Conservation (phyloP, 2,113 vertebrate genomes). For the Microcebus tavaratra region DNA sequence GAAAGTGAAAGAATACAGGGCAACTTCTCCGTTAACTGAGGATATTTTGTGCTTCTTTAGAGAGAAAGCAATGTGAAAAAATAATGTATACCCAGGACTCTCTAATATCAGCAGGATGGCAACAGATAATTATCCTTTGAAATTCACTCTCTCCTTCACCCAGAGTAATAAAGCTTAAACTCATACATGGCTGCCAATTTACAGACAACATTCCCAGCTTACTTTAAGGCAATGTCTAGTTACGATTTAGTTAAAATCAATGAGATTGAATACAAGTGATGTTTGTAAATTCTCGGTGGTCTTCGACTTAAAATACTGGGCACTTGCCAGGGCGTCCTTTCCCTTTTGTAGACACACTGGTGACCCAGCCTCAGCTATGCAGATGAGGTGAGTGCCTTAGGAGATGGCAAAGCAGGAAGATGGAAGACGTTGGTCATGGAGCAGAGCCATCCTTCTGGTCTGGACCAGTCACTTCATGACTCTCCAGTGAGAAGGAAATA, state of each 20-base stretch:
- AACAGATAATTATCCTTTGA: neutral
- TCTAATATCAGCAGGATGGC: too few relatives aligned
- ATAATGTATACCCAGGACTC: neutral
- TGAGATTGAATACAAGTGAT: neutral
- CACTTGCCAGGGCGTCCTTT: neutral
- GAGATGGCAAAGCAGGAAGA: neutral
- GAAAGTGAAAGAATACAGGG: neutral
- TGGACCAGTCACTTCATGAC: neutral
- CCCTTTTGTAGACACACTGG: neutral
- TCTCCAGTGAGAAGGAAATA: neutral
- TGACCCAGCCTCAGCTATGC: neutral
- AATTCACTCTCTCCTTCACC: neutral
- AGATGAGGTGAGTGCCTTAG: neutral
- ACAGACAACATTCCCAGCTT: neutral
- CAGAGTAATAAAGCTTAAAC: neutral
- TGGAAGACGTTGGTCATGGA: neutral
- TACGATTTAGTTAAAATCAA: neutral
- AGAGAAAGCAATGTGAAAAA: neutral
- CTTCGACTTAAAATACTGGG: neutral
- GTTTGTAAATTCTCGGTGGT: neutral
- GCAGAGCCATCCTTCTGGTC: neutral
- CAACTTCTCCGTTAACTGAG: neutral
- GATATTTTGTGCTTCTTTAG: neutral
- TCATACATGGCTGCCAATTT: neutral
- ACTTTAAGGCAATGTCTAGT: neutral